phyloP scores from a whole-genome alignment of 2,113 vertebrate genomes.

The Nymphicus hollandicus region DNA sequence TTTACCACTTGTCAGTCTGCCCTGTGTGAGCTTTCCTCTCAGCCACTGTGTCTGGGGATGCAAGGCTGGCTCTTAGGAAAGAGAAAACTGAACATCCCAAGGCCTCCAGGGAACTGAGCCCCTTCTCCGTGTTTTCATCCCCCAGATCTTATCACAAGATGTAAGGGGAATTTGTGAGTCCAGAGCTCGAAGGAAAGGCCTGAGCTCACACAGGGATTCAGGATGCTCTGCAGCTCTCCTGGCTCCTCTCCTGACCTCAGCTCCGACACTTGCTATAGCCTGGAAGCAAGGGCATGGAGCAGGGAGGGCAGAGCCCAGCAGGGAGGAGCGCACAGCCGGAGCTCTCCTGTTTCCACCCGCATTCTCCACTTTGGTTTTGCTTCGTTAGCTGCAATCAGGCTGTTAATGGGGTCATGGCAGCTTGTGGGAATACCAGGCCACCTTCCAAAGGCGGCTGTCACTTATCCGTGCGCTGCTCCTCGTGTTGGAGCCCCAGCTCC shows the following conservation, averaged over 20 bases:
- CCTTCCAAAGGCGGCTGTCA: not conserved
- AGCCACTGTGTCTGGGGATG: not conserved
- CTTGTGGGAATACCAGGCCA: not conserved
- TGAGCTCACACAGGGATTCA: not conserved
- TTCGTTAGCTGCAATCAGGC: not conserved
- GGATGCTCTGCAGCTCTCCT: not conserved
- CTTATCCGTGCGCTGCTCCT: rapidly evolving
- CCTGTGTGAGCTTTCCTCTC: not conserved
- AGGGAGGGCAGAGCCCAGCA: not conserved
- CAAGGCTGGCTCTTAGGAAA: not conserved
- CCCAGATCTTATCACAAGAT: not conserved
- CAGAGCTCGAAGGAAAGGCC: not conserved
- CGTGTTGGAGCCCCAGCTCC: rapidly evolving
- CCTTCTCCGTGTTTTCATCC: not conserved
- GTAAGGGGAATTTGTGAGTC: not conserved
- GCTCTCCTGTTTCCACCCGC: not conserved
- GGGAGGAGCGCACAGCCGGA: not conserved
- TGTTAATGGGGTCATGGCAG: not conserved
- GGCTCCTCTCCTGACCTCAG: not conserved
- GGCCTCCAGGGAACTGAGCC: not conserved
- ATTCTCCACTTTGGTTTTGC: not conserved
- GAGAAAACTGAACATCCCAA: not conserved
- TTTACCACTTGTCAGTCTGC: not conserved
- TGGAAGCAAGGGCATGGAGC: not conserved
- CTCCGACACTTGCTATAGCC: rapidly evolving